phyloP scores from a whole-genome alignment of 1,140 invertebrate species.

The Papilio dardanus region DNA sequence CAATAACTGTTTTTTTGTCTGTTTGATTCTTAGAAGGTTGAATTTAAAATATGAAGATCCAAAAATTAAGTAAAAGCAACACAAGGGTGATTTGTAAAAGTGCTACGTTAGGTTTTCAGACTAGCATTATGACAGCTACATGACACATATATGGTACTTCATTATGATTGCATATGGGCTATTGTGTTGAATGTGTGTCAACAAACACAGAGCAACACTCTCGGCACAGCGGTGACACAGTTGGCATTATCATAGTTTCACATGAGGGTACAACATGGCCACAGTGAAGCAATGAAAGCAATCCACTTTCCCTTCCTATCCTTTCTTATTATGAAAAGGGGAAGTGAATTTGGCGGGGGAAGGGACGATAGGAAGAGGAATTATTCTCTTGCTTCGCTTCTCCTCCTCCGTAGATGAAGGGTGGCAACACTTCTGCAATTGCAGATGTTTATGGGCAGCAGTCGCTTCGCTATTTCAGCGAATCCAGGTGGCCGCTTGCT shows the following conservation, averaged over 20 bases:
- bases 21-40: too few relatives aligned
- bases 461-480: too few relatives aligned
- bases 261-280: neutral
- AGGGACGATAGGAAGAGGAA: too few relatives aligned
- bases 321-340: too few relatives aligned
- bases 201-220: conserved; percentile 19
- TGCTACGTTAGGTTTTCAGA: neutral
- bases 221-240: conserved; percentile 13
- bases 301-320: too few relatives aligned
- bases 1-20: too few relatives aligned
- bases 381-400: neutral
- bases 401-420: too few relatives aligned
- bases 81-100: neutral
- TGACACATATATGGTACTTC: conserved; percentile 3
- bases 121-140: conserved; percentile 1
- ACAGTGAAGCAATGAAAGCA: too few relatives aligned
- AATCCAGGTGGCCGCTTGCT: too few relatives aligned
- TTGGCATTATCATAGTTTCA: neutral
- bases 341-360: too few relatives aligned
- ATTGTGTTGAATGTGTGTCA: conserved; percentile 31
- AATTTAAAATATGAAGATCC: neutral
- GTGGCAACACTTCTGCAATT: too few relatives aligned
- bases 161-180: conserved; percentile 24
- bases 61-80: neutral
- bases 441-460: too few relatives aligned